These are phyloP conservation scores for Forbesichthys agassizii DNA, from an alignment of 2,113 vertebrate species.

Conservation along the genomic window DNA sequence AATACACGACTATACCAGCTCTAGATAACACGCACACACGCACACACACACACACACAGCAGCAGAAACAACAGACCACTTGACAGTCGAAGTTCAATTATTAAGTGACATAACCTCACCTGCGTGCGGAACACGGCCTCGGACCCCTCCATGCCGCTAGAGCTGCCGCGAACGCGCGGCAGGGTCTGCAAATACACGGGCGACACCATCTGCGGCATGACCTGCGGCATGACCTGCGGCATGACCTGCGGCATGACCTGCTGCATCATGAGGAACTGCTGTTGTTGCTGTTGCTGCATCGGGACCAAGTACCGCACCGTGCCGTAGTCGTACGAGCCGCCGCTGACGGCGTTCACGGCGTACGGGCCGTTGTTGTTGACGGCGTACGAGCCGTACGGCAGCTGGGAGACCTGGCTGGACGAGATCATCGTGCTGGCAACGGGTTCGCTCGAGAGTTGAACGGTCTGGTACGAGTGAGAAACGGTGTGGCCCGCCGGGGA, in stretches of 20 bases:
- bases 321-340: conserved; percentile 34
- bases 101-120: neutral
- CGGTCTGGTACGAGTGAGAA: neutral
- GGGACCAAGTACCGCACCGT: conserved; percentile 60
- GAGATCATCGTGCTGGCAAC: neutral
- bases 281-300: conserved; percentile 23
- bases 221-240: conserved; percentile 32
- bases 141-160: conserved; percentile 35
- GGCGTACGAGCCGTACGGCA: neutral
- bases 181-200: conserved; percentile 45
- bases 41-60: too few species aligned
- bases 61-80: conserved; percentile 2
- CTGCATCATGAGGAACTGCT: neutral
- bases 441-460: conserved; percentile 13
- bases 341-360: neutral
- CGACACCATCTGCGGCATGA: conserved; percentile 16
- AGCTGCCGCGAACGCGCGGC: conserved; percentile 7
- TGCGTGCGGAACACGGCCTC: too few species aligned
- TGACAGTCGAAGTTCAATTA: conserved; percentile 12
- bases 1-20: too few species aligned
- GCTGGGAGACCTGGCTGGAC: neutral
- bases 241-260: conserved; percentile 29
- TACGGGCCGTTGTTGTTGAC: neutral
- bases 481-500: neutral
- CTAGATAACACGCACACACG: too few species aligned